Conservation (phyloP, 2,113 vertebrate species). For the Galbula dea region DNA sequence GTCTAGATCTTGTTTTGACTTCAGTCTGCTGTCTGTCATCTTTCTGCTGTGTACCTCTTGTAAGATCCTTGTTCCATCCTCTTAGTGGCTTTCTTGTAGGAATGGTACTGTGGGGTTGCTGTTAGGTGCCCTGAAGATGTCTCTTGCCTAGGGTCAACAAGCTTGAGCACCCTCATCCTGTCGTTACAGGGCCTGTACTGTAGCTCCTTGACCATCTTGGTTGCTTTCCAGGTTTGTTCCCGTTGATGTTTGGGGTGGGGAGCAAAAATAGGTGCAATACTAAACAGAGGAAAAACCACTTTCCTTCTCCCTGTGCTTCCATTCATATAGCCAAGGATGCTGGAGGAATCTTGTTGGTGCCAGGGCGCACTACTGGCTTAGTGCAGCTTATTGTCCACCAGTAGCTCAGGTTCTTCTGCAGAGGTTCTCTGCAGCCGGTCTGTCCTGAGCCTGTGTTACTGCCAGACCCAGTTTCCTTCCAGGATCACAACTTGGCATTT, state of each 20-base stretch:
- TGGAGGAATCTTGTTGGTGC: background rate
- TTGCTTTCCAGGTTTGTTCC: background rate
- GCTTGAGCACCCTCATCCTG: background rate
- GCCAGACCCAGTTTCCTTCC: background rate
- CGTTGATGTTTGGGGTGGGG: background rate
- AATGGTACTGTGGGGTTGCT: background rate
- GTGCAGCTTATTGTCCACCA: background rate
- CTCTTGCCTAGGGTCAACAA: background rate
- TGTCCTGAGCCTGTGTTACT: background rate
- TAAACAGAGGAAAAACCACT: background rate
- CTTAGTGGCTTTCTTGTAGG: background rate
- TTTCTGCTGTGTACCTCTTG: background rate
- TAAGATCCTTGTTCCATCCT: background rate
- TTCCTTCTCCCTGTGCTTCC: background rate
- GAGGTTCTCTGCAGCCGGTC: background rate
- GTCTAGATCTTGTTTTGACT: background rate
- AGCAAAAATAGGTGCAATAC: background rate
- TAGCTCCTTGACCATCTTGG: background rate
- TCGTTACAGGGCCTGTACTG: background rate
- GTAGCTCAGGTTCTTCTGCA: background rate
- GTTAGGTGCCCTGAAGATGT: background rate
- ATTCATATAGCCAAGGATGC: background rate
- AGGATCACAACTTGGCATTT: background rate
- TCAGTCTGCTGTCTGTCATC: background rate
- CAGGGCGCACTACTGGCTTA: background rate